phyloP scores from a whole-genome alignment of 2,797 vertebrate species.

The Sternarchorhynchus goeldii region DNA sequence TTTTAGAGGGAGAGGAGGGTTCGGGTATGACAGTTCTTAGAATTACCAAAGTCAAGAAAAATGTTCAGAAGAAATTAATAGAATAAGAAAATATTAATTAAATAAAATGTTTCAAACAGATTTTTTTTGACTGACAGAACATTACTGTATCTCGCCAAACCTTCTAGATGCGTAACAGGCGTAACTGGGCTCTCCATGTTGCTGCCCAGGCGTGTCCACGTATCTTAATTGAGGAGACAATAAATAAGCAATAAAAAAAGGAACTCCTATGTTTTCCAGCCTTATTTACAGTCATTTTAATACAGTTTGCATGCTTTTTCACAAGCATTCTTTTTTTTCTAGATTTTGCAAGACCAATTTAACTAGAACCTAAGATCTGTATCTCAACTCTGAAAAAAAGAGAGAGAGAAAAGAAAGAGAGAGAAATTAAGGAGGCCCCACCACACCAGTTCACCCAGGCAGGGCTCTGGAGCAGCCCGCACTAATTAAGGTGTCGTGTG shows the following conservation, averaged over 20 bases:
- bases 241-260: constrained; percentile 42
- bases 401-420: not conserved
- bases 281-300: constrained; percentile 7
- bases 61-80: not conserved
- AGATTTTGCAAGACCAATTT: not conserved
- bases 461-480: constrained; percentile 52
- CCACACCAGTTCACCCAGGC: constrained; percentile 47
- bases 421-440: constrained; percentile 34
- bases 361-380: constrained; percentile 19
- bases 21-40: not conserved
- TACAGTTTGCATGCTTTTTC: not conserved
- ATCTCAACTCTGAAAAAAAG: constrained; percentile 25
- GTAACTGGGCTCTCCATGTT: constrained; percentile 28
- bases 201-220: constrained; percentile 43
- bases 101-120: constrained; percentile 15
- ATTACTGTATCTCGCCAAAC: constrained; percentile 38
- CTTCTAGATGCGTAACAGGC: constrained; percentile 31
- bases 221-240: constrained; percentile 47
- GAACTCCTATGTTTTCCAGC: not conserved
- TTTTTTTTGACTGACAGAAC: constrained; percentile 34
- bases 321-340: too few relatives aligned
- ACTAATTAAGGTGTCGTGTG: constrained; percentile 81
- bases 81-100: constrained; percentile 4
- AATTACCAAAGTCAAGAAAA: not conserved
- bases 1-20: not conserved